Evolutionary conservation across 1,140 invertebrate species (phyloP).

Genomic region (Nymphalis io): DNA sequence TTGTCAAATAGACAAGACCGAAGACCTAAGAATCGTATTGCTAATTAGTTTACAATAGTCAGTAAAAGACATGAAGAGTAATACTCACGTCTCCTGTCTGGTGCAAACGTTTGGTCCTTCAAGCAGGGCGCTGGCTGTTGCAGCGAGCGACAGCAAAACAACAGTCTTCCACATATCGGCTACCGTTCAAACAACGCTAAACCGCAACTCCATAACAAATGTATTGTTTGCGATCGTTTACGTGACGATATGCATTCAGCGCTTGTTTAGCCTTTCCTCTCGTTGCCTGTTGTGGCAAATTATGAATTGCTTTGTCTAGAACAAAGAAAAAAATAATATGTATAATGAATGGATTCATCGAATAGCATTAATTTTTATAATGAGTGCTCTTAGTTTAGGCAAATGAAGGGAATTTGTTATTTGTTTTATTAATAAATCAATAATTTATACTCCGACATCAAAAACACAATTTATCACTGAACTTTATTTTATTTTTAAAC

Average conservation of each 20-base stretch:
- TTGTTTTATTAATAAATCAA: too few relatives aligned
- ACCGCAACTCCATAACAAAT: slow-evolving; percentile 66
- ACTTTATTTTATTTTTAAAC: too few relatives aligned
- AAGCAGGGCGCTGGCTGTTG: slow-evolving; percentile 46
- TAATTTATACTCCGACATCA: too few relatives aligned
- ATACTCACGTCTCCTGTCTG: slow-evolving; percentile 67
- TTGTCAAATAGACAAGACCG: too few relatives aligned
- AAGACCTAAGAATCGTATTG: not conserved
- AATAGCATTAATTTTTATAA: not conserved
- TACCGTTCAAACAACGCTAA: slow-evolving; percentile 48
- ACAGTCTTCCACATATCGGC: slow-evolving; percentile 59
- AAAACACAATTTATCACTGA: too few relatives aligned
- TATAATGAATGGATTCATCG: not conserved
- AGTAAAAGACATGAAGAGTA: not conserved
- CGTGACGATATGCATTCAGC: slow-evolving; percentile 43
- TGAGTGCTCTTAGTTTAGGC: too few relatives aligned
- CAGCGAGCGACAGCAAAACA: slow-evolving; percentile 45
- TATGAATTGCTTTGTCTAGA: slow-evolving; percentile 30
- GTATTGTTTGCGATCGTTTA: slow-evolving; percentile 55
- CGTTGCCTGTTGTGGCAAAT: slow-evolving; percentile 22
- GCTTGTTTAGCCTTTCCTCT: slow-evolving; percentile 28
- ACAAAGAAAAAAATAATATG: slow-evolving; percentile 25
- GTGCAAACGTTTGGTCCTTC: slow-evolving; percentile 76
- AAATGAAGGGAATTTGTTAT: too few relatives aligned
- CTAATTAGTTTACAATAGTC: not conserved